Conservation (phyloP, 2,113 vertebrate species). For the Otis tarda region DNA sequence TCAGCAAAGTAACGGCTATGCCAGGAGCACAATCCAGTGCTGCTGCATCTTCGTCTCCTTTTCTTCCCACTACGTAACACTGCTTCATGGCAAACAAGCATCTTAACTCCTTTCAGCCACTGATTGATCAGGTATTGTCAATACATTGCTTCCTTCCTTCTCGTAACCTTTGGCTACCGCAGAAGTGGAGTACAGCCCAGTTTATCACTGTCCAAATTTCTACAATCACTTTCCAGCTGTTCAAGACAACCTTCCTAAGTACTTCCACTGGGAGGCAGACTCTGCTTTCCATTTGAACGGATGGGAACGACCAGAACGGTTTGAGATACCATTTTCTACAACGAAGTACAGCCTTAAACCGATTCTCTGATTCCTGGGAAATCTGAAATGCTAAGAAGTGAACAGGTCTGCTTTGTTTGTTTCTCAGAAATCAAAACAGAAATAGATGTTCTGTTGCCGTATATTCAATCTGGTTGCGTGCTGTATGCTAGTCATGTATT, state of each 20-base stretch:
- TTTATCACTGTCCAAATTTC: not conserved
- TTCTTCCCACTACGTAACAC: not conserved
- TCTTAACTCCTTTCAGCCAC: not conserved
- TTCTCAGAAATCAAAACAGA: not conserved
- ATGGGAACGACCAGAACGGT: not conserved
- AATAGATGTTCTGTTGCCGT: not conserved
- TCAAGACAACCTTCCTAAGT: not conserved
- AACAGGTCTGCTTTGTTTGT: not conserved
- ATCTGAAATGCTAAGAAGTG: not conserved
- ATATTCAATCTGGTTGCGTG: not conserved
- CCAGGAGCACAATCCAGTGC: not conserved
- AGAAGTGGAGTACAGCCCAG: not conserved
- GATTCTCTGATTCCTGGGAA: not conserved
- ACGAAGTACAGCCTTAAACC: not conserved
- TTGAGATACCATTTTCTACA: not conserved
- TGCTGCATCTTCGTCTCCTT: not conserved
- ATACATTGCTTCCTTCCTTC: not conserved
- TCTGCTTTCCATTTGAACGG: not conserved
- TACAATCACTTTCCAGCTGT: not conserved
- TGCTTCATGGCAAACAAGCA: not conserved
- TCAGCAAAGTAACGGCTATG: not conserved
- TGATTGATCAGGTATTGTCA: not conserved
- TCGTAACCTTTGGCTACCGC: not conserved
- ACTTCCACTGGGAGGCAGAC: constrained; percentile 56
- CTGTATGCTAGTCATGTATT: not conserved